phyloP scores from a whole-genome alignment of 2,113 vertebrate genomes.

The Chloropsis hardwickii region DNA sequence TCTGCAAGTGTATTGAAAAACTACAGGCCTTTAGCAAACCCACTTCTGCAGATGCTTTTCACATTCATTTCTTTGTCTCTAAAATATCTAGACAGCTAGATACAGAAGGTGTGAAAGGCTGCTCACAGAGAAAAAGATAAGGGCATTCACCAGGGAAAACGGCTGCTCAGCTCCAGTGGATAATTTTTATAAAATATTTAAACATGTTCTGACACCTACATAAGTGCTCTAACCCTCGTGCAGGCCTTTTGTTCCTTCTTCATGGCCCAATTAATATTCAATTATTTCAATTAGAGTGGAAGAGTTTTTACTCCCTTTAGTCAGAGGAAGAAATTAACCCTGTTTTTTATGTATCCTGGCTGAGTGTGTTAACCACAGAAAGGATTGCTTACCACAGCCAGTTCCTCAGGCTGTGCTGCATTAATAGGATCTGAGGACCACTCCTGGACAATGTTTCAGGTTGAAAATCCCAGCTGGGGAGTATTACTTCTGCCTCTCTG shows the following conservation, averaged over 20 bases:
- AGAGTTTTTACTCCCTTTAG: not conserved
- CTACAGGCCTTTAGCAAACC: not conserved
- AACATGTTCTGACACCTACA: not conserved
- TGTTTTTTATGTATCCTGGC: not conserved
- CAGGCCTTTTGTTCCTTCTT: not conserved
- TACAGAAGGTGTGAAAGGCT: not conserved
- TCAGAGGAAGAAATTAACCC: not conserved
- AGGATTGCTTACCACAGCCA: not conserved
- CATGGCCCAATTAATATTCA: not conserved
- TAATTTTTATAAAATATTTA: constrained; percentile 12
- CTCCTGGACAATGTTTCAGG: not conserved
- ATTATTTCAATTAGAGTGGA: not conserved
- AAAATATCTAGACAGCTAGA: not conserved
- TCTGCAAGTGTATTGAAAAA: not conserved
- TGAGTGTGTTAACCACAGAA: not conserved
- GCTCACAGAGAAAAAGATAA: not conserved
- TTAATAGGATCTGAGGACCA: not conserved
- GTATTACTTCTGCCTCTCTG: not conserved
- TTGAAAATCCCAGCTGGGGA: not conserved
- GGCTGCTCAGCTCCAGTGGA: not conserved
- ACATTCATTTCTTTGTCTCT: not conserved
- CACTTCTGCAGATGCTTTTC: not conserved
- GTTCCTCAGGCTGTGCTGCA: not conserved
- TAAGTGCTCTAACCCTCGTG: not conserved
- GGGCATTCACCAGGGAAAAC: not conserved